Conservation (phyloP, 2,113 vertebrate species). For the Grammomys dolichurus region DNA sequence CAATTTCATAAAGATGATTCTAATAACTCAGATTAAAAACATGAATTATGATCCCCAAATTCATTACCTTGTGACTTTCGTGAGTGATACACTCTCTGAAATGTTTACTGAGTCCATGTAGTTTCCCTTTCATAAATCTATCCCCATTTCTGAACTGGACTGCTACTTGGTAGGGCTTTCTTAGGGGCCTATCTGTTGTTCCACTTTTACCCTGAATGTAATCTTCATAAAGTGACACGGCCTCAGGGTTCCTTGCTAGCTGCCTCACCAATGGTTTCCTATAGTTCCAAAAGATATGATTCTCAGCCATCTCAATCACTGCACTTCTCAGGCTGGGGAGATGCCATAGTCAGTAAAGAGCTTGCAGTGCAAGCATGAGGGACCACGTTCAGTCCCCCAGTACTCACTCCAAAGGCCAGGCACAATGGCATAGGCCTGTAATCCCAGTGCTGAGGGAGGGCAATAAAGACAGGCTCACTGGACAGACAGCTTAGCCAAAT, state of each 20-base stretch:
- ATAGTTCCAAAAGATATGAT: background rate
- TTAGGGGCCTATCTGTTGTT: background rate
- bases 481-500: background rate
- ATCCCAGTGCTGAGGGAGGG: background rate
- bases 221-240: background rate
- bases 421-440: background rate
- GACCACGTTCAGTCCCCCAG: background rate
- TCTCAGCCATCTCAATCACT: too few relatives aligned
- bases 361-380: background rate
- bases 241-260: too few relatives aligned
- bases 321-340: background rate
- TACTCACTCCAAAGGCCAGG: too few relatives aligned
- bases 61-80: background rate
- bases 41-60: background rate
- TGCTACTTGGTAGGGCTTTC: background rate
- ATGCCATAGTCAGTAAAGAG: background rate
- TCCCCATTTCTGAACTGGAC: background rate
- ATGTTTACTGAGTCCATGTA: background rate
- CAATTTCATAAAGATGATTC: conserved; percentile 12
- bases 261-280: background rate
- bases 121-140: background rate
- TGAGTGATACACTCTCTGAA: background rate
- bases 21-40: conserved; percentile 1
- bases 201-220: background rate
- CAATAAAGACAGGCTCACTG: background rate